Conservation (phyloP, 2,113 vertebrate species). For the Spea bombifrons region DNA sequence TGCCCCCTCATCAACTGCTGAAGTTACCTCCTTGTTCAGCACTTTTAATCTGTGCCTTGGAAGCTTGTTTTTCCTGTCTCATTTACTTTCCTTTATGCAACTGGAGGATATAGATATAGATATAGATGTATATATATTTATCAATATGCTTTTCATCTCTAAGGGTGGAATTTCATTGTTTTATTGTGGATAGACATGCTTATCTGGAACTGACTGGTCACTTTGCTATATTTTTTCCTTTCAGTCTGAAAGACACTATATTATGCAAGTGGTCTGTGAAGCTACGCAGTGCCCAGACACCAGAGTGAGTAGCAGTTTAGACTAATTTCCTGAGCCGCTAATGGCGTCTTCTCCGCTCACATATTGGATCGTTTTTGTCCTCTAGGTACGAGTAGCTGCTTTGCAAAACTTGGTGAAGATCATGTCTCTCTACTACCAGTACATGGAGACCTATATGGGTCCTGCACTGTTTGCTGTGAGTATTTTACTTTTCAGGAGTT, state of each 20-base stretch:
- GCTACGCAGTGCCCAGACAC: conserved; percentile 96
- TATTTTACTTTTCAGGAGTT: conserved; percentile 37
- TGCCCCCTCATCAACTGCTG: neutral
- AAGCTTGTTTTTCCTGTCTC: neutral
- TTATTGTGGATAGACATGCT: too few relatives aligned
- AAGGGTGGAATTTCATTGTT: too few relatives aligned
- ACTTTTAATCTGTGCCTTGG: neutral
- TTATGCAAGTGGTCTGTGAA: conserved; percentile 99
- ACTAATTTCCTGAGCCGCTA: neutral
- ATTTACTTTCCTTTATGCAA: too few relatives aligned
- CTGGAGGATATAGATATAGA: too few relatives aligned
- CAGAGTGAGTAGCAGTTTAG: conserved; percentile 74
- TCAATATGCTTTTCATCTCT: too few relatives aligned
- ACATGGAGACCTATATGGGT: conserved; percentile 99
- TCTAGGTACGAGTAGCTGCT: conserved; percentile 92
- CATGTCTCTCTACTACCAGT: conserved; percentile 97
- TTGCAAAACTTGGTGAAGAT: conserved; percentile 98
- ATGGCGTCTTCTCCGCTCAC: neutral
- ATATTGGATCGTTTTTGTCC: neutral
- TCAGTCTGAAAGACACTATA: conserved; percentile 97
- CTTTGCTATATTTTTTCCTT: conserved; percentile 17
- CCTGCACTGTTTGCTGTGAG: conserved; percentile 95
- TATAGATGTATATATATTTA: too few relatives aligned
- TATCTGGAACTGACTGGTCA: too few relatives aligned
- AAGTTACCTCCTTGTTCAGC: neutral